Evolutionary conservation across 2,797 vertebrate species (phyloP).

Genomic region (Limosa lapponica): DNA sequence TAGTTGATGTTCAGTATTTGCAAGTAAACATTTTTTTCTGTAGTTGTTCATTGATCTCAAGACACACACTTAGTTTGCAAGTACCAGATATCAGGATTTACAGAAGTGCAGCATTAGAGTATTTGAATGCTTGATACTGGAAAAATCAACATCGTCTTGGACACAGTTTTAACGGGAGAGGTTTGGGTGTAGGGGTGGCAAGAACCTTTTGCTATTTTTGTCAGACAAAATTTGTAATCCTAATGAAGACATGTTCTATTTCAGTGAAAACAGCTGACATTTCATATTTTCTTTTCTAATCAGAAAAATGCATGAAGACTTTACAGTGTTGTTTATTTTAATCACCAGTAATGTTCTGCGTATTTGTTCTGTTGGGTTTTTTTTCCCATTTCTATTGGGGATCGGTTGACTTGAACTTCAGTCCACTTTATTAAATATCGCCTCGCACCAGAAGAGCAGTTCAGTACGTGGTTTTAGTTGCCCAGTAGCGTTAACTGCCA

Average conservation of each 20-base stretch:
- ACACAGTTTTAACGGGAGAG: slow-evolving; percentile 64
- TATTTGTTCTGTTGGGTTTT: slow-evolving; percentile 6
- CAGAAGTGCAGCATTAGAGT: slow-evolving; percentile 82
- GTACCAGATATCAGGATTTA: slow-evolving; percentile 76
- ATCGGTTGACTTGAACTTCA: slow-evolving; percentile 49
- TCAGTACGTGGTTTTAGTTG: background rate
- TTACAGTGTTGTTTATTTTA: slow-evolving; percentile 51
- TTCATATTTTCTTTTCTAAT: slow-evolving; percentile 45
- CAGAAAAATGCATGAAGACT: slow-evolving; percentile 19
- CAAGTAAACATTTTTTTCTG: slow-evolving; percentile 82
- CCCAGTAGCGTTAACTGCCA: background rate
- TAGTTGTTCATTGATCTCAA: slow-evolving; percentile 80
- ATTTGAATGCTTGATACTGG: slow-evolving; percentile 87
- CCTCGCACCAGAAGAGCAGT: slow-evolving; percentile 48
- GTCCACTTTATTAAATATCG: slow-evolving; percentile 4
- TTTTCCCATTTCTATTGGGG: slow-evolving; percentile 32
- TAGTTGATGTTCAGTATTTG: slow-evolving; percentile 95
- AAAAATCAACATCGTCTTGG: slow-evolving; percentile 35
- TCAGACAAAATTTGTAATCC: slow-evolving; percentile 76
- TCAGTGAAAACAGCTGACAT: slow-evolving; percentile 61
- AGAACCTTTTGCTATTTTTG: slow-evolving; percentile 82
- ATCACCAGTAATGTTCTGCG: slow-evolving; percentile 48
- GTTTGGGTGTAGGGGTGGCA: slow-evolving; percentile 48
- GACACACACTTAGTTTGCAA: slow-evolving; percentile 74
- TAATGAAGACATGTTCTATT: slow-evolving; percentile 81